phyloP scores from a whole-genome alignment of 2,888 invertebrate genomes.

The Leucozona laternaria region DNA sequence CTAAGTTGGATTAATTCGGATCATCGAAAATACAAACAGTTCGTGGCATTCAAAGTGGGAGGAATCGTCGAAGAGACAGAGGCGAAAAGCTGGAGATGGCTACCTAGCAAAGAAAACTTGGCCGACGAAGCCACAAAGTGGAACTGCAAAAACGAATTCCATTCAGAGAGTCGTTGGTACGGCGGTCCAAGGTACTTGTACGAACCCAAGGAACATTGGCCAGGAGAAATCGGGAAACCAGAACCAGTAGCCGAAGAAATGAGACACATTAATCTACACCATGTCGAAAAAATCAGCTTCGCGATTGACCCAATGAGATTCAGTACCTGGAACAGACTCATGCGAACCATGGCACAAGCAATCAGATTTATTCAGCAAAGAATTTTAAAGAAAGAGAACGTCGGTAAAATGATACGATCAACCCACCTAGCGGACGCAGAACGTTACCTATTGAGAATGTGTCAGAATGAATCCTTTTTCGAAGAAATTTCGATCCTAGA shows the following conservation, averaged over 20 bases:
- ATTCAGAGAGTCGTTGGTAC: constrained; percentile 18
- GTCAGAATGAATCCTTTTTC: background rate
- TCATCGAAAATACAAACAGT: too few species aligned
- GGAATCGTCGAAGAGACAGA: too few species aligned
- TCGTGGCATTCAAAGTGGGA: too few species aligned
- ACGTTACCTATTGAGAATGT: too few species aligned
- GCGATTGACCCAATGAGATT: too few species aligned
- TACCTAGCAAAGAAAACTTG: too few species aligned
- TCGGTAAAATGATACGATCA: background rate
- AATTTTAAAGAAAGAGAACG: background rate
- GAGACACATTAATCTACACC: background rate
- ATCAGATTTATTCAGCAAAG: background rate
- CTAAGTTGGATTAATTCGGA: too few species aligned
- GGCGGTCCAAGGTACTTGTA: constrained; percentile 1
- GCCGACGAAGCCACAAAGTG: constrained; percentile 44
- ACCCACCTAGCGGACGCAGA: too few species aligned
- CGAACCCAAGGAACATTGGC: background rate
- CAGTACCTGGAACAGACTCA: too few species aligned
- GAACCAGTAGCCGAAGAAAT: background rate
- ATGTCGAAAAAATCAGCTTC: too few species aligned
- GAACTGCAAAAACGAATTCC: background rate
- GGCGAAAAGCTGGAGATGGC: too few species aligned
- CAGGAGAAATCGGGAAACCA: background rate
- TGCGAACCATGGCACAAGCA: background rate
- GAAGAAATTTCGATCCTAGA: background rate